Evolutionary conservation across 2,113 vertebrate species (phyloP).

Genomic region (Octodon degus): DNA sequence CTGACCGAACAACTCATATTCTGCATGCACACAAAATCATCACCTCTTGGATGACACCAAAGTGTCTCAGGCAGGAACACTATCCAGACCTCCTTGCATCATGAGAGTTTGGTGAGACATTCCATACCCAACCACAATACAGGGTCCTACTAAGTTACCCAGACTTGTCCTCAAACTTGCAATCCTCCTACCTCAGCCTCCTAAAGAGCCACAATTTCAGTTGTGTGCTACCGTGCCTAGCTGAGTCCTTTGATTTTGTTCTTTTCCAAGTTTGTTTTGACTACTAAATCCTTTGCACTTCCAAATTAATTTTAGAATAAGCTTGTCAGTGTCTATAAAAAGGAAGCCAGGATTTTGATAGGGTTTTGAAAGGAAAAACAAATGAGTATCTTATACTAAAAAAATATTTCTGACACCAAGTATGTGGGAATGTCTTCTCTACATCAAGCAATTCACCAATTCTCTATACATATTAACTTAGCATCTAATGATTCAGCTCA

Average conservation of each 20-base stretch:
- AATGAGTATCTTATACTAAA: not conserved
- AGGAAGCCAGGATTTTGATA: not conserved
- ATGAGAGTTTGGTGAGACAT: not conserved
- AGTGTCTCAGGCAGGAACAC: not conserved
- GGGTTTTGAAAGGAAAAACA: not conserved
- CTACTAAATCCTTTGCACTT: not conserved
- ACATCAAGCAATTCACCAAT: not conserved
- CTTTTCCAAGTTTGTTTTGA: not conserved
- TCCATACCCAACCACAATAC: not conserved
- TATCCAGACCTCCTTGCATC: not conserved
- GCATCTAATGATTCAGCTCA: not conserved
- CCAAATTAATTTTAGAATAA: not conserved
- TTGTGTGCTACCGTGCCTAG: not conserved
- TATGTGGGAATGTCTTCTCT: not conserved
- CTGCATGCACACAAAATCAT: not conserved
- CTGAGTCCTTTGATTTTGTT: not conserved
- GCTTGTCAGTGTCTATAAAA: not conserved
- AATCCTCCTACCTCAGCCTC: not conserved
- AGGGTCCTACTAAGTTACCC: not conserved
- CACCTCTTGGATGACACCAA: not conserved
- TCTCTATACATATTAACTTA: not conserved
- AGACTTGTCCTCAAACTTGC: not conserved
- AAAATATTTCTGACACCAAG: not conserved
- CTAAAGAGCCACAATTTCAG: not conserved
- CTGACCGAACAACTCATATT: not conserved